These are phyloP conservation scores for Phocides pigmalion DNA, from an alignment of 1,140 invertebrate species.

Conservation along the genomic window DNA sequence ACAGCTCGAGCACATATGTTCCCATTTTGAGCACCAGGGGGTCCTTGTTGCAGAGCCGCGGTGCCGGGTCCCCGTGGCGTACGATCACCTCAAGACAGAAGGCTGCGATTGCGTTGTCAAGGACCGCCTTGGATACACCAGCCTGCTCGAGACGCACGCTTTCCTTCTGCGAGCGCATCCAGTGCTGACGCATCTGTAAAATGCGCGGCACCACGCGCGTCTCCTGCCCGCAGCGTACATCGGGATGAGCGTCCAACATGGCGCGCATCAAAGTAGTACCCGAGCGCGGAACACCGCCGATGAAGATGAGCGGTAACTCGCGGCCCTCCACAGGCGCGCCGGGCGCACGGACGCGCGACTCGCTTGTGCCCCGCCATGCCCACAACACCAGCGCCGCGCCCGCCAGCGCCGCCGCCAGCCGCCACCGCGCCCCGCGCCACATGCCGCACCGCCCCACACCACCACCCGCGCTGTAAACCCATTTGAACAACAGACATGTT, in stretches of 20 bases:
- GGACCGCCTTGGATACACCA: conserved; percentile 95
- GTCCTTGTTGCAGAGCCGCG: conserved; percentile 98
- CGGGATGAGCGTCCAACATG: conserved; percentile 99
- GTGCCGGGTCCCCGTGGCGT: conserved; percentile 96
- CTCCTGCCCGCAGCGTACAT: conserved; percentile 98
- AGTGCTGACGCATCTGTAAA: conserved; percentile 95
- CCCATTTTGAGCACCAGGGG: conserved; percentile 98
- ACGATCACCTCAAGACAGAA: conserved; percentile 99
- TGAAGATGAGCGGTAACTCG: conserved; percentile 97
- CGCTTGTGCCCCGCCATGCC: conserved; percentile 42
- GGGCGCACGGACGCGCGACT: conserved; percentile 30
- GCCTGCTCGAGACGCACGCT: conserved; percentile 95
- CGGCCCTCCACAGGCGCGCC: conserved; percentile 76
- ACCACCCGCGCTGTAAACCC: background rate
- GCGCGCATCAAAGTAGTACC: conserved; percentile 98
- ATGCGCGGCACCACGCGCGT: conserved; percentile 98
- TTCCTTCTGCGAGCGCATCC: conserved; percentile 96
- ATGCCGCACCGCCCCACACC: background rate
- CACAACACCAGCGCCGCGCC: conserved; percentile 55
- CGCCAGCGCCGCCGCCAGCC: conserved; percentile 52
- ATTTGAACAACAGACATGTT: too few species aligned
- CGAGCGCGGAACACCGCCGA: conserved; percentile 97
- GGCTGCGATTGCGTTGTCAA: conserved; percentile 97
- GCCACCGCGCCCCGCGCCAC: conserved; percentile 43
- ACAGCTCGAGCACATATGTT: conserved; percentile 91